A percentile compares a stretch with the other conserved stretches of the same genome.
Evolutionary conservation across 2,113 vertebrate genomes (phyloP).

Genomic region (Phylloscopus trochilus): DNA sequence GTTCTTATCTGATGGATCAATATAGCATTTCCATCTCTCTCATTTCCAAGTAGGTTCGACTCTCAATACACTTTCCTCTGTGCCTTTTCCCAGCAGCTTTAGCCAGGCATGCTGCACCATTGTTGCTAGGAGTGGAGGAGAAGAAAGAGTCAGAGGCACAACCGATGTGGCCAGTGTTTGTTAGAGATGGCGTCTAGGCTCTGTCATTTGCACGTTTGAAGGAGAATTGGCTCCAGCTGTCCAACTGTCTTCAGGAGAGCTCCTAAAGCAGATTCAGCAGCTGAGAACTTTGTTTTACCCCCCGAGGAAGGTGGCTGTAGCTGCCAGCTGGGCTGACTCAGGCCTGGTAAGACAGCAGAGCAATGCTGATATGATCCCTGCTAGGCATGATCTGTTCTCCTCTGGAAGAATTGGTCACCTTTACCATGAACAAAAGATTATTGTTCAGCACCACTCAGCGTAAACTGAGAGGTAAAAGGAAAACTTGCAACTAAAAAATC

Average conservation of each 20-base stretch:
- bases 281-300: background rate
- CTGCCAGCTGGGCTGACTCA: background rate
- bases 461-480: background rate
- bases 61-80: rapidly evolving
- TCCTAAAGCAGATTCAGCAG: background rate
- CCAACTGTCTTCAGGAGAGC: background rate
- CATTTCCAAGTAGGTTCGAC: rapidly evolving
- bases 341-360: background rate
- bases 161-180: rapidly evolving
- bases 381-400: background rate
- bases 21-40: background rate
- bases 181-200: background rate
- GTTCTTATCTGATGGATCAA: background rate
- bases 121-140: background rate
- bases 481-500: background rate
- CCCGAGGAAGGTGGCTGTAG: background rate
- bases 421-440: background rate
- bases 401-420: background rate
- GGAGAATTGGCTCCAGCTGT: background rate
- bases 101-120: background rate
- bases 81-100: background rate
- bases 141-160: background rate
- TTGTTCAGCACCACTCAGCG: background rate
- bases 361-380: background rate
- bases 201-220: background rate